Percentiles rank a stretch among this genome's conserved stretches.
These are phyloP conservation scores for Torymus aiolomorphi DNA, from an alignment of 2,888 invertebrate genomes.

Conservation along the genomic window DNA sequence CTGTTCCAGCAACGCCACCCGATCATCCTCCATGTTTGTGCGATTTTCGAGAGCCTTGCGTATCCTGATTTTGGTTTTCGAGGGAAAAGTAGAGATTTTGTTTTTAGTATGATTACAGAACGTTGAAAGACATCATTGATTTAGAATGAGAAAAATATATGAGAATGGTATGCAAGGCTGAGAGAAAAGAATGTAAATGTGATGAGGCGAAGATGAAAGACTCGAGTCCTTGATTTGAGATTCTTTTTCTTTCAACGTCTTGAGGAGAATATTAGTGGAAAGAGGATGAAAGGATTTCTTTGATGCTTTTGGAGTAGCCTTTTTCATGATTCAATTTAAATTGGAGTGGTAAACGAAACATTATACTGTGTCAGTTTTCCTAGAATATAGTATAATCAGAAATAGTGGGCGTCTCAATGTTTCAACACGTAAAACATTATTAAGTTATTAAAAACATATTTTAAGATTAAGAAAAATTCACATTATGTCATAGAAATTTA, in stretches of 20 bases:
- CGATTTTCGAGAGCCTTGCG: conserved; percentile 99
- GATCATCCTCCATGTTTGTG: conserved; percentile 99
- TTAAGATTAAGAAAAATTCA: too few species aligned
- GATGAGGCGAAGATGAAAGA: not conserved
- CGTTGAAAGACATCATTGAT: conserved; percentile 33
- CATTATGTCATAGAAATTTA: not conserved
- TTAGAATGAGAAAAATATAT: not conserved
- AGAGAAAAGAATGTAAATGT: not conserved
- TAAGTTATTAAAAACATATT: too few species aligned
- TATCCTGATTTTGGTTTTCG: conserved; percentile 81
- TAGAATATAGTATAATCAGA: too few species aligned
- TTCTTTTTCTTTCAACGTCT: conserved; percentile 38
- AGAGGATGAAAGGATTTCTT: conserved; percentile 6
- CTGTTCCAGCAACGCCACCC: conserved; percentile 97
- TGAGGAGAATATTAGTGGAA: not conserved
- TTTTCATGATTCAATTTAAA: not conserved
- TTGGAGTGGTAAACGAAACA: too few species aligned
- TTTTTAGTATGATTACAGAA: conserved; percentile 17
- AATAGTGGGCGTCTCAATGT: too few species aligned
- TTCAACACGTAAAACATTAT: too few species aligned
- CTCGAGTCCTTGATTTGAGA: not conserved
- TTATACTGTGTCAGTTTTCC: too few species aligned
- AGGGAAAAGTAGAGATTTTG: conserved; percentile 20
- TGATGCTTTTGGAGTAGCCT: not conserved
- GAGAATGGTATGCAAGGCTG: not conserved